These are phyloP conservation scores for Bugulina stolonifera DNA, from an alignment of 2,888 invertebrate species.

Conservation along the genomic window DNA sequence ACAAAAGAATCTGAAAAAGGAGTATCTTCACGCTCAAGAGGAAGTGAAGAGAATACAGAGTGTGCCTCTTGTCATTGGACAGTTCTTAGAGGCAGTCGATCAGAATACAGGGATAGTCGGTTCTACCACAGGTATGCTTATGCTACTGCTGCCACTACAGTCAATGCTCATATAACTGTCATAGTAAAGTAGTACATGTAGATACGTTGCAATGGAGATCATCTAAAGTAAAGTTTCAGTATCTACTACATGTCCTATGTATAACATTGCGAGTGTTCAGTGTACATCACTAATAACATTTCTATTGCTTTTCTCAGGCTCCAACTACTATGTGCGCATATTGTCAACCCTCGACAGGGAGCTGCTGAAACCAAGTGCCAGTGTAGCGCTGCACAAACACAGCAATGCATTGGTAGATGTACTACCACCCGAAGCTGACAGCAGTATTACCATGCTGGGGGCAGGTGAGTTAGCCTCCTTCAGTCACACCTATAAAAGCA, in stretches of 20 bases:
- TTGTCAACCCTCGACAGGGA: slow-evolving; percentile 96
- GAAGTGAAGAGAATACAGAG: slow-evolving; percentile 96
- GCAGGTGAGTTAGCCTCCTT: slow-evolving; percentile 60
- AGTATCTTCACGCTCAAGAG: slow-evolving; percentile 91
- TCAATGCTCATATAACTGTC: too few species aligned
- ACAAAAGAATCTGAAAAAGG: slow-evolving; percentile 95
- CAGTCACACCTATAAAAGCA: too few species aligned
- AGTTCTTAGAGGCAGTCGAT: slow-evolving; percentile 97
- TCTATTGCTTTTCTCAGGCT: too few species aligned
- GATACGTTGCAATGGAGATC: too few species aligned
- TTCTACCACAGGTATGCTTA: slow-evolving; percentile 73
- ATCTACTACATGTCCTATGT: too few species aligned
- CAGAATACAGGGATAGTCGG: slow-evolving; percentile 99
- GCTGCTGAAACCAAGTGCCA: slow-evolving; percentile 91
- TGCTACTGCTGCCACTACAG: too few species aligned
- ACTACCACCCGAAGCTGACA: slow-evolving; percentile 96
- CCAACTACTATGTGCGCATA: slow-evolving; percentile 98
- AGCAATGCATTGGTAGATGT: slow-evolving; percentile 99
- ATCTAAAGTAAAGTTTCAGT: too few species aligned
- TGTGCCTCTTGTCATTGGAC: slow-evolving; percentile 96
- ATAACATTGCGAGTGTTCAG: too few species aligned
- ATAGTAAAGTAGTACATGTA: too few species aligned
- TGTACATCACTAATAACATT: too few species aligned
- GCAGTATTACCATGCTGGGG: slow-evolving; percentile 95
- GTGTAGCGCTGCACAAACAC: slow-evolving; percentile 96